Conservation (phyloP, 2,888 invertebrate species). For the Lepetodrilus schrolli region DNA sequence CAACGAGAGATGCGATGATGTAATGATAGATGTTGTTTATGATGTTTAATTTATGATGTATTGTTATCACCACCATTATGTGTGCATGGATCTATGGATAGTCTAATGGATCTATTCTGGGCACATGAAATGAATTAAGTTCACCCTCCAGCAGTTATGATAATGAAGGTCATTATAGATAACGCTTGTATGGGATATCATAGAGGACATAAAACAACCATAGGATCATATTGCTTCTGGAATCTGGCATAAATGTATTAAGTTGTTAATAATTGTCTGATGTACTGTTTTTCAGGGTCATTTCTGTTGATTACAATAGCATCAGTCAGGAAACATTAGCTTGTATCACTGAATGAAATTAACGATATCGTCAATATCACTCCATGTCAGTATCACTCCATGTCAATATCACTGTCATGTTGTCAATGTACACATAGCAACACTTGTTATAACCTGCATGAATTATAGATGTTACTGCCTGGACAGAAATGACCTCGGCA, state of each 20-base stretch:
- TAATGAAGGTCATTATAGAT: no score
- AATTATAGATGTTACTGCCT: constrained; percentile 6
- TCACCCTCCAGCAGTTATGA: no score
- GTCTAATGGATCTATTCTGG: no score
- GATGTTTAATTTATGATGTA: no score
- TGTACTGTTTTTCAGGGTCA: neutral
- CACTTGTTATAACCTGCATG: neutral
- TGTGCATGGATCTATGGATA: no score
- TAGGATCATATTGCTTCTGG: neutral
- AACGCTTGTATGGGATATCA: no score
- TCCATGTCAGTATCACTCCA: neutral
- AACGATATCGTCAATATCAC: neutral
- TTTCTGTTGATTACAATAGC: neutral
- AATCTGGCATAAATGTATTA: no score
- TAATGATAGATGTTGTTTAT: no score
- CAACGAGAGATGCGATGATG: no score
- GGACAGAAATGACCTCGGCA: neutral
- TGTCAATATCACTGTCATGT: neutral
- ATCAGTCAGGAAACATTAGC: neutral
- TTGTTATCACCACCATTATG: no score
- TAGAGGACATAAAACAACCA: neutral
- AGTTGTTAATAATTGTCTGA: neutral
- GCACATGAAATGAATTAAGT: no score
- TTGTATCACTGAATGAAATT: neutral
- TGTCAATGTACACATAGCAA: neutral